Evolutionary conservation across 2,888 invertebrate species (phyloP).

Genomic region (Dryobota labecula): DNA sequence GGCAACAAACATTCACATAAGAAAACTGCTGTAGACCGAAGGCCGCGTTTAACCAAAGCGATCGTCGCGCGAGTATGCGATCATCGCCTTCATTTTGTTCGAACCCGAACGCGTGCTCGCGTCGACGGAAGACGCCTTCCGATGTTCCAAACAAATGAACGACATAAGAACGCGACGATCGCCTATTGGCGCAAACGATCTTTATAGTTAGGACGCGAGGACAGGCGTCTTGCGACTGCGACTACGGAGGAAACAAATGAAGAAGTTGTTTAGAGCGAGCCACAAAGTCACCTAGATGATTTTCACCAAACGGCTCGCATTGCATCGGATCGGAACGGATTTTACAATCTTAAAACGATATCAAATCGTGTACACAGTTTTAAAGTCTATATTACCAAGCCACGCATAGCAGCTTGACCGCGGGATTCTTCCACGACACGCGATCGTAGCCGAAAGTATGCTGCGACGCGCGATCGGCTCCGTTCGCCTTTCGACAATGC

Average conservation of each 20-base stretch:
- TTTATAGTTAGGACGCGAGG: background rate
- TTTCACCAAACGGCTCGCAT: no score
- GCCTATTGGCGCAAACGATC: background rate
- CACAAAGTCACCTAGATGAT: background rate
- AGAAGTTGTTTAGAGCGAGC: background rate
- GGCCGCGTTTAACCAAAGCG: no score
- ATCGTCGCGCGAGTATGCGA: background rate
- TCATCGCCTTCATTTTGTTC: background rate
- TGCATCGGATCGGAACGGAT: no score
- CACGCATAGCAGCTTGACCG: no score
- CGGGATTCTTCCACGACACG: no score
- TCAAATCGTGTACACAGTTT: no score
- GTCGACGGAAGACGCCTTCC: background rate
- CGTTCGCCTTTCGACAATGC: no score
- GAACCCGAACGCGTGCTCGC: background rate
- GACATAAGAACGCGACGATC: background rate
- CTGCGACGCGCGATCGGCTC: no score
- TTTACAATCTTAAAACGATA: no score
- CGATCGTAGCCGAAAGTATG: no score
- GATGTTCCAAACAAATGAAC: background rate
- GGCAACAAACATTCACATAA: slow-evolving; percentile 12
- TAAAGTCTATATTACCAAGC: no score
- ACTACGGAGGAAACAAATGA: background rate
- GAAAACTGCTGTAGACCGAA: background rate
- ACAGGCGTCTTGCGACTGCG: background rate